Percentiles rank a stretch among this genome's conserved stretches.
These are phyloP conservation scores for Drosophila phalerata DNA, from an alignment of 2,888 invertebrate species.

Conservation along the genomic window DNA sequence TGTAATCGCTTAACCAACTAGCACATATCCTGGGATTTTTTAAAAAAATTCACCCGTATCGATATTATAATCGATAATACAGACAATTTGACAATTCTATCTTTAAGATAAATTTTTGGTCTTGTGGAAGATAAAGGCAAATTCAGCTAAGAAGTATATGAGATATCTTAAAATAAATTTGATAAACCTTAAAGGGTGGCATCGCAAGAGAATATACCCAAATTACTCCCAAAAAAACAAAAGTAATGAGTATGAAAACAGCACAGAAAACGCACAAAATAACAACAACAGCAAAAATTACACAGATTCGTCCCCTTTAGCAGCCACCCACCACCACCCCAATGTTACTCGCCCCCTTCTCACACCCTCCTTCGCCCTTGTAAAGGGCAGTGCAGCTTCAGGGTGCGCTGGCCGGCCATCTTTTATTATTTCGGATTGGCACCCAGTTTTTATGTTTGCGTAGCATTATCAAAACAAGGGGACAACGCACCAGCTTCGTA, in stretches of 20 bases:
- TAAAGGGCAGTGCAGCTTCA: constrained; percentile 31
- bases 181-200: not conserved
- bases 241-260: constrained; percentile 33
- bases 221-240: not conserved
- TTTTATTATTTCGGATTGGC: constrained; percentile 81
- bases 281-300: constrained; percentile 60
- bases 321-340: not conserved
- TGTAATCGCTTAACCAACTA: not conserved
- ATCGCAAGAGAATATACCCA: constrained; percentile 14
- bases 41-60: not conserved
- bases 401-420: constrained; percentile 77
- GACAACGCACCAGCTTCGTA: constrained; percentile 63
- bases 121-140: no score
- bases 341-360: not conserved
- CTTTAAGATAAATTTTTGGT: no score
- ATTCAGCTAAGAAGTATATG: no score
- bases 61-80: no score
- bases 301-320: constrained; percentile 69
- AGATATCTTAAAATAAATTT: no score
- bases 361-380: not conserved
- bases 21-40: constrained; percentile 19
- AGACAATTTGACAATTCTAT: not conserved
- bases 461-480: constrained; percentile 82
- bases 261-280: constrained; percentile 43
- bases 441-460: constrained; percentile 82